Conservation (phyloP, 2,888 invertebrate species). For the Harpagoxenus sublaevis region DNA sequence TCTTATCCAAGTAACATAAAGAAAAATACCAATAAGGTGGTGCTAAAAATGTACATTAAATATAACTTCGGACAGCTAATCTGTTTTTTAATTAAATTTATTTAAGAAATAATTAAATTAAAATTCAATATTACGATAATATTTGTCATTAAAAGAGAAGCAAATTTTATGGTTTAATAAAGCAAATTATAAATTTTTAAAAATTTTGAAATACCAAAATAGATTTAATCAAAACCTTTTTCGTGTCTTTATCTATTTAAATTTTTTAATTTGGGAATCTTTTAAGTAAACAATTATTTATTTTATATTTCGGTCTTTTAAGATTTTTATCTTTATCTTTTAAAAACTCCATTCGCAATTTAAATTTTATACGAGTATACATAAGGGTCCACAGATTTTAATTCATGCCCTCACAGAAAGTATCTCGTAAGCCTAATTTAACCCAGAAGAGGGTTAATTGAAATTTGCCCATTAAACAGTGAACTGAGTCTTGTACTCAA, state of each 20-base stretch:
- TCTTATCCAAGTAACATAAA: neutral
- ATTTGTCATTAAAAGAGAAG: neutral
- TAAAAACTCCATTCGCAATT: neutral
- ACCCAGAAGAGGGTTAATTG: slow-evolving; percentile 7
- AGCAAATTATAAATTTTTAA: neutral
- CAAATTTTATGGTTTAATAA: neutral
- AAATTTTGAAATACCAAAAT: slow-evolving; percentile 5
- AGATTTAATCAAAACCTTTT: neutral
- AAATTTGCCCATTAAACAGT: slow-evolving; percentile 27
- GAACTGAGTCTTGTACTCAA: neutral
- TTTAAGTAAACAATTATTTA: slow-evolving; percentile 6
- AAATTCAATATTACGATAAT: neutral
- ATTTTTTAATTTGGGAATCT: neutral
- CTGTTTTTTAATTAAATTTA: neutral
- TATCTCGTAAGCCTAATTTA: slow-evolving; percentile 18
- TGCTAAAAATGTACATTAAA: neutral
- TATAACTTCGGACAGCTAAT: neutral
- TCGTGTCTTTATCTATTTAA: neutral
- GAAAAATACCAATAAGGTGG: neutral
- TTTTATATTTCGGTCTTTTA: neutral
- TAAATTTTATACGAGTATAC: neutral
- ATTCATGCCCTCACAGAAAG: neutral
- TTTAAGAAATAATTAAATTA: neutral
- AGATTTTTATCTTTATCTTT: neutral
- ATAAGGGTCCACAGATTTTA: neutral